Evolutionary conservation across 2,888 invertebrate genomes (phyloP).

Genomic region (Brenthis hecate): DNA sequence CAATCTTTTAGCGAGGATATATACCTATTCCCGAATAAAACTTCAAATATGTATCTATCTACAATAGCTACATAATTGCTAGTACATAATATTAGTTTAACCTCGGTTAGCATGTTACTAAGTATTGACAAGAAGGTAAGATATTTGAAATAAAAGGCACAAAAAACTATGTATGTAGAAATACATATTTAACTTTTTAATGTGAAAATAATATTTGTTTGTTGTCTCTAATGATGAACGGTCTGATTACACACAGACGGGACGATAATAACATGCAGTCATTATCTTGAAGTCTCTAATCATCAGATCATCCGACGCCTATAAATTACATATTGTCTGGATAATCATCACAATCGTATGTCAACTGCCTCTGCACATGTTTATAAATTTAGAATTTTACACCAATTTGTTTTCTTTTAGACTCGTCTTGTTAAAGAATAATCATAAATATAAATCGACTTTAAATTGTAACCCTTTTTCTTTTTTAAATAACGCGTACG

Average conservation of each 20-base stretch:
- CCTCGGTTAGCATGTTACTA: too few relatives aligned
- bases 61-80: too few relatives aligned
- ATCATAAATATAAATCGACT: constrained; percentile 16
- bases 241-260: constrained; percentile 26
- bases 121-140: too few relatives aligned
- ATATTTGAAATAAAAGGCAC: too few relatives aligned
- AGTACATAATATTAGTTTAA: too few relatives aligned
- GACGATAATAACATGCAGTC: constrained; percentile 28
- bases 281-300: constrained; percentile 20
- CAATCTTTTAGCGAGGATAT: too few relatives aligned
- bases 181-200: constrained; percentile 1
- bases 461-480: constrained; percentile 11
- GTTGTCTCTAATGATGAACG: constrained; percentile 23
- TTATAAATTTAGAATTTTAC: constrained; percentile 20
- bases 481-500: background rate
- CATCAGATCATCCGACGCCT: constrained; percentile 23
- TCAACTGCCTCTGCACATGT: constrained; percentile 28
- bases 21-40: too few relatives aligned
- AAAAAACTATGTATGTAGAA: background rate
- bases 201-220: constrained; percentile 14
- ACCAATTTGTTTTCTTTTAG: constrained; percentile 4
- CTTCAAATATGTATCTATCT: too few relatives aligned
- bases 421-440: constrained; percentile 8
- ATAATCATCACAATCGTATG: constrained; percentile 24
- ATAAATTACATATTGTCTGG: constrained; percentile 22